Conservation (phyloP, 2,888 invertebrate genomes). For the Eulithis testata region DNA sequence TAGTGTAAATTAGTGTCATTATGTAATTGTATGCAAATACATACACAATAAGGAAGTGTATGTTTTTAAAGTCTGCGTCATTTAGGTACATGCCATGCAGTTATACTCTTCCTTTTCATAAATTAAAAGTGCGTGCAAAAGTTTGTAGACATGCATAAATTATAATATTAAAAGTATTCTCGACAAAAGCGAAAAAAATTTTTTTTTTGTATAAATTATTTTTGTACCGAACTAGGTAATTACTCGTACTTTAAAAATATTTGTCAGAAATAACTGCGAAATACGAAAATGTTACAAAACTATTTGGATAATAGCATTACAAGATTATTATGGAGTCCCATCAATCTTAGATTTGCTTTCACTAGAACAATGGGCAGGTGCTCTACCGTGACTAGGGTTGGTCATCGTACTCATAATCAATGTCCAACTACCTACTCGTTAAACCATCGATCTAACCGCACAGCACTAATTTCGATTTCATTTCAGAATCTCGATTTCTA, state of each 20-base stretch:
- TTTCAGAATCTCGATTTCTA: slow-evolving; percentile 42
- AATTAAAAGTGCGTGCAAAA: slow-evolving; percentile 22
- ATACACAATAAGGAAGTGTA: slow-evolving; percentile 17
- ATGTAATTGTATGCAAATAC: slow-evolving; percentile 32
- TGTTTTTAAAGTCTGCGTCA: slow-evolving; percentile 15
- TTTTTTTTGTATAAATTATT: too few species aligned
- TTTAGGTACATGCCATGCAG: slow-evolving; percentile 23
- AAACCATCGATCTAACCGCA: slow-evolving; percentile 50
- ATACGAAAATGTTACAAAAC: neutral
- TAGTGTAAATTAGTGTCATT: slow-evolving; percentile 32
- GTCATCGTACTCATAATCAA: slow-evolving; percentile 56
- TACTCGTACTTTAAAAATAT: neutral
- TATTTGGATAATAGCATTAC: neutral
- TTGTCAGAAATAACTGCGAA: neutral
- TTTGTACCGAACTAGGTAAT: too few species aligned
- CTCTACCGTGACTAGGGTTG: slow-evolving; percentile 61
- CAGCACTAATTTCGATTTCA: slow-evolving; percentile 49
- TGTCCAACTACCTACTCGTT: slow-evolving; percentile 56
- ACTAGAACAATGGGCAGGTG: slow-evolving; percentile 53
- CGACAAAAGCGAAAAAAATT: neutral
- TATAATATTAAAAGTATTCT: neutral
- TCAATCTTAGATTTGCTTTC: slow-evolving; percentile 52
- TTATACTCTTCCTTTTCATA: slow-evolving; percentile 2
- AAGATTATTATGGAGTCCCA: neutral
- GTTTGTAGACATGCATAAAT: slow-evolving; percentile 9